Evolutionary conservation across 1,140 invertebrate genomes (phyloP), one percentile per base, ranked within the genome.

Genomic region (Alviniconcha marisindica): DNA sequence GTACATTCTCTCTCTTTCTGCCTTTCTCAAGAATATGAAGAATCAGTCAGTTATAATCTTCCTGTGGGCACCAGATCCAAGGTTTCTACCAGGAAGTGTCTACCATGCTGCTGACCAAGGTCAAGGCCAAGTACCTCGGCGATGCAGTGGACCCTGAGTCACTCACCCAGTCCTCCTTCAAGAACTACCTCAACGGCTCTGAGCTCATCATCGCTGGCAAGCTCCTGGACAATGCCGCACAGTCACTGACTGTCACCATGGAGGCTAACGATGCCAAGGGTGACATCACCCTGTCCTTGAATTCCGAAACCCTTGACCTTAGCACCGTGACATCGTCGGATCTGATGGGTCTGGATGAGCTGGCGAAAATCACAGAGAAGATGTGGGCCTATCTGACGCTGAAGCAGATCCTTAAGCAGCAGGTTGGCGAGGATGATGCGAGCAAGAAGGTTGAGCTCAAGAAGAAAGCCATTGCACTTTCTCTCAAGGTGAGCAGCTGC

Each of bases 31-130:
- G n/a, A n/a, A n/a, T n/a, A n/a, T n/a, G n/a, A n/a, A n/a, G n/a
- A n/a, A n/a, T n/a, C n/a, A n/a, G 44, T 48, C 44, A 10, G 44
- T 48, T 18, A 48, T 18, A 48, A 18, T 48, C 44, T 48, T 48
- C 18, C 44, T 48, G 44, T 48, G 44, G 5, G 81, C 91, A 96
- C 31, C 96, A 96, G 91, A 93, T 96, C 14, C 93, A 94, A 66
- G 94, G 95, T 88, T 96, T 96, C 92, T 96, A 96, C 93, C 93
- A 94, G 71, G 95, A 96, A 91, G 94, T 96, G 63, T 94, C 96
- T 2, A 96, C 95, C 0, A 96, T 96, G 4, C 89, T 96, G 1
- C 92, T 96, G 24, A 92, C 95, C 1, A 94, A 96, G 87, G 94
- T 96, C 31, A 94, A 94, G 3, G 96, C 96, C 88, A 93, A 93